A percentile compares a stretch with the other conserved stretches of the same genome.
Evolutionary conservation across 2,888 invertebrate genomes (phyloP).

Genomic region (Mimachlamys varia): DNA sequence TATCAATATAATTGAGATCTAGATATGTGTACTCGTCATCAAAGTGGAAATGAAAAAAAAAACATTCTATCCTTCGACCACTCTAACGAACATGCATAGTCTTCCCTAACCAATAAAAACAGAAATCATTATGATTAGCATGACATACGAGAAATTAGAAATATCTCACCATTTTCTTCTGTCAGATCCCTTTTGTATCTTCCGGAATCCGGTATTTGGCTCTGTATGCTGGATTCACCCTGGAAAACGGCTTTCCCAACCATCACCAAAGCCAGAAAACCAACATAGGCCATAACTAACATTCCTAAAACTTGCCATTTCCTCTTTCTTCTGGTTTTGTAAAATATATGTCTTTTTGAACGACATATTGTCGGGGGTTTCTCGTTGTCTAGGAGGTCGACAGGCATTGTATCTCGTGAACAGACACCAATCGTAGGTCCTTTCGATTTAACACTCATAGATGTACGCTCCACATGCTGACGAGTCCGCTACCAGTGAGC

Average conservation of each 20-base stretch:
- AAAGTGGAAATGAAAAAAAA: too few species aligned
- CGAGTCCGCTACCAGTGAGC: too few species aligned
- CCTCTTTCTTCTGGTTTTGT: not conserved
- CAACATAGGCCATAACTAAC: not conserved
- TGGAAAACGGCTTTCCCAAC: not conserved
- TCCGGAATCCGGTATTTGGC: not conserved
- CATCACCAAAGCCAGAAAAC: not conserved
- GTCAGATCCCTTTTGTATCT: not conserved
- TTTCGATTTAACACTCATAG: too few species aligned
- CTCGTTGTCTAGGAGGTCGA: not conserved
- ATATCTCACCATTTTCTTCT: not conserved
- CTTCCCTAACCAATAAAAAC: too few species aligned
- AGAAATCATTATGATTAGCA: too few species aligned
- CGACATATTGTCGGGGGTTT: not conserved
- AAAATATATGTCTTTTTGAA: not conserved
- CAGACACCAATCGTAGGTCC: not conserved
- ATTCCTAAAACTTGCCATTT: not conserved
- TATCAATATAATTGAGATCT: too few species aligned
- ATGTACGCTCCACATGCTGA: not conserved
- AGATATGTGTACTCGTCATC: too few species aligned
- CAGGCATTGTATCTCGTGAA: not conserved
- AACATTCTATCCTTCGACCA: too few species aligned
- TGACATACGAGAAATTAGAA: too few species aligned
- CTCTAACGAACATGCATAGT: too few species aligned
- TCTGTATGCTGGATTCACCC: not conserved